Conservation (phyloP, 2,888 invertebrate genomes). For the Stegana nigrithorax region DNA sequence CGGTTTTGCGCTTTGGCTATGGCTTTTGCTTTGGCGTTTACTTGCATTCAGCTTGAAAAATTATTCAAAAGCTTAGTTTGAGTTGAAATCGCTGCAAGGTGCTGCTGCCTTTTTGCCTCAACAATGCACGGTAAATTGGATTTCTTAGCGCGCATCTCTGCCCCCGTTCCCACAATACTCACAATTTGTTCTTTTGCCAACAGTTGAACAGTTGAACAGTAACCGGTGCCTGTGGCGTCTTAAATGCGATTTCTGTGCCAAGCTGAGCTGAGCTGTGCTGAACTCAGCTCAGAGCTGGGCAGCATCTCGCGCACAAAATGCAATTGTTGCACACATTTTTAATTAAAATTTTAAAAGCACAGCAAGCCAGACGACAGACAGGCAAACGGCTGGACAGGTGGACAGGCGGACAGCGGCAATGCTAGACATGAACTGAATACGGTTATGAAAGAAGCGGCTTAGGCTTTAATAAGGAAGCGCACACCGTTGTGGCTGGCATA, state of each 20-base stretch:
- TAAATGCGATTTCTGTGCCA: no score
- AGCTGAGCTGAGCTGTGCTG: no score
- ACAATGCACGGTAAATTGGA: slow-evolving; percentile 3
- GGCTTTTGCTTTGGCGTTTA: neutral
- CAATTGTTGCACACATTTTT: slow-evolving; percentile 14
- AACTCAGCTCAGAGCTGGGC: no score
- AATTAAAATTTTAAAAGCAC: slow-evolving; percentile 5
- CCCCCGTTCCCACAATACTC: neutral
- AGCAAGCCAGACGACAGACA: neutral
- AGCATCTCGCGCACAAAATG: slow-evolving; percentile 1
- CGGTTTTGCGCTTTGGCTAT: neutral
- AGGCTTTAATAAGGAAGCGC: no score
- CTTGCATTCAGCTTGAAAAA: slow-evolving; percentile 1
- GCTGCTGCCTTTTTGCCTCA: neutral
- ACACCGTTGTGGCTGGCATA: no score
- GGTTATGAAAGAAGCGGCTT: no score
- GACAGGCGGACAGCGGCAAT: neutral
- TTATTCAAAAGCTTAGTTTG: slow-evolving; percentile 17
- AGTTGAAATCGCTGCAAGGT: slow-evolving; percentile 6
- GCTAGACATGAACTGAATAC: no score
- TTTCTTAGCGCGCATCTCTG: neutral
- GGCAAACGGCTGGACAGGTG: neutral
- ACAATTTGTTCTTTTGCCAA: neutral
- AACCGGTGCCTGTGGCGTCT: neutral
- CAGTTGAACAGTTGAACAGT: slow-evolving; percentile 6